A percentile compares a stretch with the other conserved stretches of the same genome.
phyloP scores from a whole-genome alignment of 2,888 invertebrate genomes.

The Arge pagana region DNA sequence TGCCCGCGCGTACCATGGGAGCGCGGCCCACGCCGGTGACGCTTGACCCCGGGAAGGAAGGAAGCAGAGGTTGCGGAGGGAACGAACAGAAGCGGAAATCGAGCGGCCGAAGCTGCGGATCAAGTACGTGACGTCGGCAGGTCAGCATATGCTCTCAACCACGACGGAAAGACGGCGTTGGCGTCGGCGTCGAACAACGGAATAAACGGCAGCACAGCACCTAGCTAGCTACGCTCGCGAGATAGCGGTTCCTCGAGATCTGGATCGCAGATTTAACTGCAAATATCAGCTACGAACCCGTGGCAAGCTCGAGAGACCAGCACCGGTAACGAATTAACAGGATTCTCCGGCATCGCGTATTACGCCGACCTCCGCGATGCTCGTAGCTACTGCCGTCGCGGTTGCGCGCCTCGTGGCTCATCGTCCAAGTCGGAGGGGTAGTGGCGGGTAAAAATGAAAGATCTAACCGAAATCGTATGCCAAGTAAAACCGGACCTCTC shows the following conservation, averaged over 20 bases:
- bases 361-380: neutral
- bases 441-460: too few relatives aligned
- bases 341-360: too few relatives aligned
- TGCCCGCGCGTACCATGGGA: too few relatives aligned
- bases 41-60: too few relatives aligned
- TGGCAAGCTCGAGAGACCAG: too few relatives aligned
- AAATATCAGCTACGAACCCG: conserved; percentile 47
- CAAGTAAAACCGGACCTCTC: neutral
- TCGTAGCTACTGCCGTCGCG: too few relatives aligned
- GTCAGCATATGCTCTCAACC: conserved; percentile 12
- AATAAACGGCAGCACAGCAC: neutral
- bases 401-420: too few relatives aligned
- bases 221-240: neutral
- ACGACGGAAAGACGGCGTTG: neutral
- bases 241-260: conserved; percentile 50
- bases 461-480: neutral
- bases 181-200: neutral
- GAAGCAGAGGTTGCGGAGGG: neutral
- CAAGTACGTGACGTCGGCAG: conserved; percentile 7
- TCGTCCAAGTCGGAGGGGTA: too few relatives aligned
- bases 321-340: too few relatives aligned
- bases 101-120: neutral
- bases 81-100: conserved; percentile 4
- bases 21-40: too few relatives aligned
- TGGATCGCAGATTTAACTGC: conserved; percentile 50